phyloP scores from a whole-genome alignment of 2,113 vertebrate species.

The Poicephalus gulielmi region DNA sequence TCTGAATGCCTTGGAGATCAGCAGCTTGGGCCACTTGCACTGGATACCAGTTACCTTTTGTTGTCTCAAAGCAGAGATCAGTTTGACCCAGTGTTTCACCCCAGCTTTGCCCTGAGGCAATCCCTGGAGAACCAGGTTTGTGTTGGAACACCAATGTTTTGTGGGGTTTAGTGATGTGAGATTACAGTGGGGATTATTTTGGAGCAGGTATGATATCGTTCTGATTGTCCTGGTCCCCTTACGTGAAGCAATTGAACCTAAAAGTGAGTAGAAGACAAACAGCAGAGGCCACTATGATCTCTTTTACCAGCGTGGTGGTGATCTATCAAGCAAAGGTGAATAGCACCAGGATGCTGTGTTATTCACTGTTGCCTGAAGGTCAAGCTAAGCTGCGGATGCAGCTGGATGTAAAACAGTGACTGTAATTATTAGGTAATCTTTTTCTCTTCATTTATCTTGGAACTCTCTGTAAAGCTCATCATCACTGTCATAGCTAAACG shows the following conservation, averaged over 20 bases:
- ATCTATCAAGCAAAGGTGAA: neutral
- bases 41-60: neutral
- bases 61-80: neutral
- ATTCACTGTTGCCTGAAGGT: constrained; percentile 34
- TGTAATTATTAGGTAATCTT: constrained; percentile 37
- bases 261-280: neutral
- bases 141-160: neutral
- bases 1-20: neutral
- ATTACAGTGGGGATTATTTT: neutral
- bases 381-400: neutral
- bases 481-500: neutral
- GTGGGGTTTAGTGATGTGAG: neutral
- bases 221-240: neutral
- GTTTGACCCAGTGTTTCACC: neutral
- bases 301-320: fast-evolving
- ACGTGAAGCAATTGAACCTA: neutral
- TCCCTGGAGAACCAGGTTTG: neutral
- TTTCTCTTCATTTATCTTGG: constrained; percentile 21
- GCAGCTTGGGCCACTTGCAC: neutral
- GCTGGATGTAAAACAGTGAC: neutral
- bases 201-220: neutral
- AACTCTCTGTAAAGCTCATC: neutral
- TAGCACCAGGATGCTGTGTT: neutral
- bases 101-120: neutral
- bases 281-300: neutral